A percentile compares a stretch with the other conserved stretches of the same genome.
Evolutionary conservation across 2,113 vertebrate genomes (phyloP).

Genomic region (Hypocryptadius cinnamomeus): DNA sequence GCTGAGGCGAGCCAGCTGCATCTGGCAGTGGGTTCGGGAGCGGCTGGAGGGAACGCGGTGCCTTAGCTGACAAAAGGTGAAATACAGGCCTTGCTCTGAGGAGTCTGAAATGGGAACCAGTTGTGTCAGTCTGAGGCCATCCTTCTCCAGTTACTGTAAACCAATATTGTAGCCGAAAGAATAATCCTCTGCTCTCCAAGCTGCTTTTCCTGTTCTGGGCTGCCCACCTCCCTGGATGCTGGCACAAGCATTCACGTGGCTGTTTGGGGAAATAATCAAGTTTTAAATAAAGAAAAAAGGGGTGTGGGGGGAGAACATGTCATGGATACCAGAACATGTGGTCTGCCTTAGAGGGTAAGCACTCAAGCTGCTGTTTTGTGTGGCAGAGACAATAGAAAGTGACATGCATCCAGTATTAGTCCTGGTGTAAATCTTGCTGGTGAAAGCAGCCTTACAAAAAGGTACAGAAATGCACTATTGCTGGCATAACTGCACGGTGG

Average conservation of each 20-base stretch:
- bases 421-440: background rate
- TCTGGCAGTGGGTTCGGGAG: background rate
- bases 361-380: background rate
- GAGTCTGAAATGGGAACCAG: conserved; percentile 10
- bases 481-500: background rate
- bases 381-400: background rate
- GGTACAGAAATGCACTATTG: background rate
- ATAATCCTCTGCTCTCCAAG: background rate
- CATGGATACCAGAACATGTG: background rate
- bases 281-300: background rate
- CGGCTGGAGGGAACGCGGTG: background rate
- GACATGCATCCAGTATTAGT: background rate
- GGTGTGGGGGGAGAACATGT: fast-evolving
- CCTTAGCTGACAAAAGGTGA: background rate
- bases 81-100: background rate
- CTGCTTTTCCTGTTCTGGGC: background rate
- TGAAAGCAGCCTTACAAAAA: background rate
- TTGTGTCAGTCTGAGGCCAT: conserved; percentile 31
- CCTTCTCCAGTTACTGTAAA: conserved; percentile 38
- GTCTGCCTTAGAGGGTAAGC: background rate
- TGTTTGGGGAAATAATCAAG: background rate
- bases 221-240: background rate
- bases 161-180: background rate
- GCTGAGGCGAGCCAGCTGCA: background rate
- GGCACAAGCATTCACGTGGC: background rate